These are phyloP conservation scores for Epinotia nisella DNA, from an alignment of 2,888 invertebrate species.

Conservation along the genomic window DNA sequence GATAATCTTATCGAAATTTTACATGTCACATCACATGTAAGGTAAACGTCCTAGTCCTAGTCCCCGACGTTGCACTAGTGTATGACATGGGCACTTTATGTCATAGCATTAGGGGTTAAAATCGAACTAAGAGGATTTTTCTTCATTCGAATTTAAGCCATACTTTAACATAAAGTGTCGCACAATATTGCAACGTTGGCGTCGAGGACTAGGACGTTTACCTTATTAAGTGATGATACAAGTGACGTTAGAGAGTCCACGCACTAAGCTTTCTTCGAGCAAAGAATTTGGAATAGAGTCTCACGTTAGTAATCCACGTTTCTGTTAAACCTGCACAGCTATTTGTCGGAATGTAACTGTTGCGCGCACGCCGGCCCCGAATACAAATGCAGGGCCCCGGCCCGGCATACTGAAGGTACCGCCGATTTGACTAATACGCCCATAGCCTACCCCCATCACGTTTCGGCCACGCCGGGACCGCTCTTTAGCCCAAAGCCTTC, in stretches of 20 bases:
- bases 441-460: conserved; percentile 61
- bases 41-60: too few species aligned
- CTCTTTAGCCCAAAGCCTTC: conserved; percentile 34
- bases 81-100: too few species aligned
- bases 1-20: too few species aligned
- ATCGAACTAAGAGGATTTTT: too few species aligned
- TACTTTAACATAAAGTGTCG: too few species aligned
- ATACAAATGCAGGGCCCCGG: conserved; percentile 66
- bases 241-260: neutral
- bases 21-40: too few species aligned
- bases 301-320: conserved; percentile 54
- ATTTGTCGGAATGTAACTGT: conserved; percentile 75
- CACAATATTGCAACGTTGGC: too few species aligned
- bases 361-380: conserved; percentile 52
- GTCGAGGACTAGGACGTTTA: too few species aligned
- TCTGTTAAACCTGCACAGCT: conserved; percentile 63
- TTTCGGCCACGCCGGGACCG: conserved; percentile 39
- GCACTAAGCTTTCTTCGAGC: neutral
- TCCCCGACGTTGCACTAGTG: too few species aligned
- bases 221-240: neutral
- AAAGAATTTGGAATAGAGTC: conserved; percentile 28
- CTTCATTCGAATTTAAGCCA: too few species aligned
- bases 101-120: too few species aligned
- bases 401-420: conserved; percentile 56
- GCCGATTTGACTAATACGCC: conserved; percentile 63